Conservation (phyloP, 2,888 invertebrate genomes). For the Xestia sexstrigata region DNA sequence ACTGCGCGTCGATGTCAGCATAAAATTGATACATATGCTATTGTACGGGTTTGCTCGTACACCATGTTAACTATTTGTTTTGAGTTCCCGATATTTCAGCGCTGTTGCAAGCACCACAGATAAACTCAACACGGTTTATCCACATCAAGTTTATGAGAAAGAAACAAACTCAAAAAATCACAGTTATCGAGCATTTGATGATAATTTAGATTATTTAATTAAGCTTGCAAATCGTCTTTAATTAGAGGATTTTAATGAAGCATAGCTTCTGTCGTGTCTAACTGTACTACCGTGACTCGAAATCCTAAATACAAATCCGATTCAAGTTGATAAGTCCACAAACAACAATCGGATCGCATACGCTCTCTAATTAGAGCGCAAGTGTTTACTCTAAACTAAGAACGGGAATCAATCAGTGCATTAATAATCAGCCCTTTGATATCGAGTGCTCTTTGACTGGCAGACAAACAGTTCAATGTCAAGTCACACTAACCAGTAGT, state of each 20-base stretch:
- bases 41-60: no score
- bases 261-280: not conserved
- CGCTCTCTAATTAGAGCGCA: constrained; percentile 42
- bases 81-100: no score
- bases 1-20: no score
- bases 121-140: no score
- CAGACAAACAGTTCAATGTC: constrained; percentile 31
- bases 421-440: constrained; percentile 51
- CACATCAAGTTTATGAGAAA: no score
- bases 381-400: constrained; percentile 43
- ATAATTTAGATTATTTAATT: not conserved
- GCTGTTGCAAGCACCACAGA: no score
- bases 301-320: not conserved
- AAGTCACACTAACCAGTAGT: no score
- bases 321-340: not conserved
- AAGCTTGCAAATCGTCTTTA: not conserved
- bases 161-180: no score
- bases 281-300: not conserved
- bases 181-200: not conserved
- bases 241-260: not conserved
- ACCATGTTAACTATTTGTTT: no score
- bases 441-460: constrained; percentile 45
- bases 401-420: constrained; percentile 44
- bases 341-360: constrained; percentile 23
- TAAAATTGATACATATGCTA: no score